Conservation (phyloP, 2,888 invertebrate genomes). For the Scaeva pyrastri region DNA sequence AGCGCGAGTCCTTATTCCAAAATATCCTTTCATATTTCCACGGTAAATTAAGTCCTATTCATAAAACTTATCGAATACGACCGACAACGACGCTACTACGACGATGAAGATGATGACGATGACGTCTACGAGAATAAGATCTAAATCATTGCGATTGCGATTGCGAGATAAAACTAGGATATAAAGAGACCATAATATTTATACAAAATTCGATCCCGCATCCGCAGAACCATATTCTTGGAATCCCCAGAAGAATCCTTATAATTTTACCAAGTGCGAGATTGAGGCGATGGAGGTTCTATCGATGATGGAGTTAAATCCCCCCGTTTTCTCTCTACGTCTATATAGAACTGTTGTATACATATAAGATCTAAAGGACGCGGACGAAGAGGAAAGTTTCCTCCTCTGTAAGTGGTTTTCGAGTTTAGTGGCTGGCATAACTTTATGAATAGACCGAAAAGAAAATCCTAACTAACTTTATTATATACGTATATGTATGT, state of each 20-base stretch:
- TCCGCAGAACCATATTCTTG: neutral
- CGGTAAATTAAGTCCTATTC: constrained; percentile 71
- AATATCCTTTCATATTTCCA: constrained; percentile 28
- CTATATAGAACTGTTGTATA: too few species aligned
- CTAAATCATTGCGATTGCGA: constrained; percentile 29
- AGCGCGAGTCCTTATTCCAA: neutral
- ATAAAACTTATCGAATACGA: constrained; percentile 60
- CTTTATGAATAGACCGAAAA: too few species aligned
- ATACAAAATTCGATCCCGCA: constrained; percentile 26
- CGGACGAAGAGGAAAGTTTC: too few species aligned
- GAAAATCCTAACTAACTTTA: too few species aligned
- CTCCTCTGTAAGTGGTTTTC: too few species aligned
- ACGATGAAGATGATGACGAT: too few species aligned
- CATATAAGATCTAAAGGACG: too few species aligned
- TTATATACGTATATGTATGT: too few species aligned
- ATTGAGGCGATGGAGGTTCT: neutral
- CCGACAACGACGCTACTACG: too few species aligned
- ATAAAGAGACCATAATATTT: constrained; percentile 15
- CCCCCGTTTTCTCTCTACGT: neutral
- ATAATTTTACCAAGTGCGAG: neutral
- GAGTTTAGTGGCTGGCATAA: too few species aligned
- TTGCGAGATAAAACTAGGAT: too few species aligned
- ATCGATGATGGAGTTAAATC: neutral
- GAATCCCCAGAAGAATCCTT: constrained; percentile 35
- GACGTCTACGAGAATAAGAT: constrained; percentile 28